A percentile compares a stretch with the other conserved stretches of the same genome.
Conservation (phyloP, 2,888 invertebrate species). For the Panopea generosa region DNA sequence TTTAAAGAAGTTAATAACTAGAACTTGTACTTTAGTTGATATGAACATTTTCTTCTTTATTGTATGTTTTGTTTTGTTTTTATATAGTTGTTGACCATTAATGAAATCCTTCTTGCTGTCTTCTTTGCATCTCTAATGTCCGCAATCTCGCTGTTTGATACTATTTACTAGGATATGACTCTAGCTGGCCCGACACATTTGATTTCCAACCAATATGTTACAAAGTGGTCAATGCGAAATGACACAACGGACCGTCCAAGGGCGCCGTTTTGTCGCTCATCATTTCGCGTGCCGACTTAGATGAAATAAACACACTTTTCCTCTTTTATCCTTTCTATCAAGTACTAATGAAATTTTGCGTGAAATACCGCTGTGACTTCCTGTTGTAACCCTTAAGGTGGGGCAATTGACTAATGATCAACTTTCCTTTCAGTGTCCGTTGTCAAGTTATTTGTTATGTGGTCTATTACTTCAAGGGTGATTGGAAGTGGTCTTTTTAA, state of each 20-base stretch:
- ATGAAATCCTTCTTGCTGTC: too few species aligned
- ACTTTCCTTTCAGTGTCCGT: constrained; percentile 6
- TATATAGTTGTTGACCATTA: too few species aligned
- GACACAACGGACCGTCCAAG: neutral
- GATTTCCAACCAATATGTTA: constrained; percentile 29
- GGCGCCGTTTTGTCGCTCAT: constrained; percentile 55
- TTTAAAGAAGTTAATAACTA: too few species aligned
- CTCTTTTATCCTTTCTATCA: constrained; percentile 34
- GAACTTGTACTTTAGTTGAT: too few species aligned
- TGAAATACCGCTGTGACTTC: constrained; percentile 63
- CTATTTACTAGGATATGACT: too few species aligned
- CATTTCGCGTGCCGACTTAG: constrained; percentile 50
- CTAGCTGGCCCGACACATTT: too few species aligned
- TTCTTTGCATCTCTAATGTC: too few species aligned
- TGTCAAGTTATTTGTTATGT: constrained; percentile 13
- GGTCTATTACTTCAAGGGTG: constrained; percentile 52
- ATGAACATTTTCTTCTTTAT: too few species aligned
- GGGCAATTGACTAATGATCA: constrained; percentile 60
- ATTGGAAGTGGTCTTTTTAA: constrained; percentile 15
- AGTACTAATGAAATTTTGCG: constrained; percentile 56
- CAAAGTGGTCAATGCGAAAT: neutral
- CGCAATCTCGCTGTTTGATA: too few species aligned
- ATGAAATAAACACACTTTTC: constrained; percentile 41
- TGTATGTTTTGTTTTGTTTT: too few species aligned
- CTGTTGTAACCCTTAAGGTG: constrained; percentile 47